Percentiles rank a stretch among this genome's conserved stretches.
Evolutionary conservation across 2,113 vertebrate genomes (phyloP).

Genomic region (Ramphastos sulfuratus): DNA sequence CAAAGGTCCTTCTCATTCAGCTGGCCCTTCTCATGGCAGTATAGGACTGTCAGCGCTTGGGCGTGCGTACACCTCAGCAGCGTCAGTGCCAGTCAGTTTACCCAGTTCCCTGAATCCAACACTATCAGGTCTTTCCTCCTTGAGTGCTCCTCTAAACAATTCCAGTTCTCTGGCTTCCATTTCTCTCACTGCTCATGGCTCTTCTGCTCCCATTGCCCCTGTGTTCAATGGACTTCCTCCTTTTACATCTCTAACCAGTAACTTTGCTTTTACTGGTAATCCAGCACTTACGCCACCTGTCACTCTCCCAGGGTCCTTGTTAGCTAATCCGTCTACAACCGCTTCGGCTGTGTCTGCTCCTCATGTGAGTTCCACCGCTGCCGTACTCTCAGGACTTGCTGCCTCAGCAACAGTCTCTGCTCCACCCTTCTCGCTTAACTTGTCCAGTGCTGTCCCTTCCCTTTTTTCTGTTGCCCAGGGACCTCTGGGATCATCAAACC

Average conservation of each 20-base stretch:
- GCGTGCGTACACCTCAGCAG: slow-evolving; percentile 79
- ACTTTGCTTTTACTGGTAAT: slow-evolving; percentile 76
- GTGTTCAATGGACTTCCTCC: slow-evolving; percentile 86
- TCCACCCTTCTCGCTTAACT: slow-evolving; percentile 86
- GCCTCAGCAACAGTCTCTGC: slow-evolving; percentile 70
- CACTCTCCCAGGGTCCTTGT: slow-evolving; percentile 71
- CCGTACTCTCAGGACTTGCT: slow-evolving; percentile 82
- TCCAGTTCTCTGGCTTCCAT: slow-evolving; percentile 74
- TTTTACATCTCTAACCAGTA: slow-evolving; percentile 80
- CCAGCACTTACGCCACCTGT: slow-evolving; percentile 72
- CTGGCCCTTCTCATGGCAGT: slow-evolving; percentile 80
- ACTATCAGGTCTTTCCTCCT: slow-evolving; percentile 65
- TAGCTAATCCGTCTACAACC: slow-evolving; percentile 61
- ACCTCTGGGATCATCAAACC: slow-evolving; percentile 76
- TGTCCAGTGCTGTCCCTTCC: slow-evolving; percentile 84
- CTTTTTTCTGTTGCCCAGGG: slow-evolving; percentile 85
- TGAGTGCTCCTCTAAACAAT: slow-evolving; percentile 69
- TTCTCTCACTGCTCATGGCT: slow-evolving; percentile 67
- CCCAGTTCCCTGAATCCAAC: slow-evolving; percentile 78
- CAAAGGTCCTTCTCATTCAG: slow-evolving; percentile 86
- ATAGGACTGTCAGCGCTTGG: slow-evolving; percentile 78
- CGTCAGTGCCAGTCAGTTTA: slow-evolving; percentile 84
- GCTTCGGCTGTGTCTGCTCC: slow-evolving; percentile 56
- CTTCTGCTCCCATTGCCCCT: slow-evolving; percentile 71
- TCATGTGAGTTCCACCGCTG: slow-evolving; percentile 52